Evolutionary conservation across 30 jellyfish, hydroid and myxozoan species (phyloP), one percentile per base, ranked within the genome.

Genomic region (Aurelia aurita complex sp. Pacific): DNA sequence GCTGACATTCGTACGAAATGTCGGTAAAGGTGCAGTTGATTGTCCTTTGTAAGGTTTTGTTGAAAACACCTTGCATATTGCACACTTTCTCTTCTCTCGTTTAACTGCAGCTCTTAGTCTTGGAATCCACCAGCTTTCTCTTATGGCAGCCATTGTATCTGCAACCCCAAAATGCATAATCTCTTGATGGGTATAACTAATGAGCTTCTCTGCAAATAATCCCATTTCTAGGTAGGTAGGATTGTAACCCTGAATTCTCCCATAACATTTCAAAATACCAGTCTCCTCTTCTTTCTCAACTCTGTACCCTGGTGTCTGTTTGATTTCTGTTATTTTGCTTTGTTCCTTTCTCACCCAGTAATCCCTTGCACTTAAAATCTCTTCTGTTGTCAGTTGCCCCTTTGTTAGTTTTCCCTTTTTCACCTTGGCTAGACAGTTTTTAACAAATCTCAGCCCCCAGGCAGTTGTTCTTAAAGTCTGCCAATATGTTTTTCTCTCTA

Each of bases 21-120:
- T 23, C 29, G 29, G 29, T 23, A 23, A 23, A 23, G 74, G 87
- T 59, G 87, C 87, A 16, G 87, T 76, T 53, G 8, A 16, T n/a
- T 59, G 55, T 5, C 0, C n/a, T 59, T 77, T 57, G 59, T 6
- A 76, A 52, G 79, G 55, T 59, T 55, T 76, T 16, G 87, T 57
- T 76, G 87, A 59, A 55, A 76, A 76, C 87, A 76, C 87, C 59
- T 76, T 76, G 80, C 89, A 79, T 6, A 66, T 57, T 17, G 1
- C 40, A 72, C 81, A 65, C 8, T 51, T 62, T 63, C 69, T n/a
- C 60, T 38, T 66, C 14, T n/a, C 36, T 38, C 51, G 63, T 50
- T 76, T 76, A 6, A n/a, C n/a, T n/a, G n/a, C n/a, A n/a, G n/a
- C n/a, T n/a, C n/a, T n/a, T n/a, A n/a, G n/a, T n/a, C n/a, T n/a